Evolutionary conservation across 2,888 invertebrate species (phyloP), one percentile per base, ranked within the genome.

Genomic region (Heliconius ethilla): DNA sequence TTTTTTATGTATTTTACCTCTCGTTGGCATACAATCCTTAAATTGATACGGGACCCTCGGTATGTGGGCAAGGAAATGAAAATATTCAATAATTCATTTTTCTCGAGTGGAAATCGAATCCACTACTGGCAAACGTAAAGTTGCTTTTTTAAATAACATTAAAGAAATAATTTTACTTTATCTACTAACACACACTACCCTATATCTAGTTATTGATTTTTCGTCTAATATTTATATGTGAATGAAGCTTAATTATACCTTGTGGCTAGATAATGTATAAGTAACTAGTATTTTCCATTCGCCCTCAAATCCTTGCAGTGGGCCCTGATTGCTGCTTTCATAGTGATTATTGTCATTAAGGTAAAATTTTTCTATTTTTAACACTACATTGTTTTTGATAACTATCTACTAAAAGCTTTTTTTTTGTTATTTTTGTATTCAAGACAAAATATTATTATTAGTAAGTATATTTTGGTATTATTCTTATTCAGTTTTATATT

Each of bases 181-280:
- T n/a, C 37, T n/a, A 33, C 4, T 37, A 18, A 22, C 33, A 65
- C 7, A 33, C 7, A 22, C 29, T 18, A n/a, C 33, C 22, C n/a
- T 55, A 13, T 55, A 3, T 33, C 22, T 22, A 55, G 3, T 1
- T 59, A 72, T 72, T 15, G 72, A 72, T 72, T 72, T 72, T 72
- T n/a, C 10, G 2, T 59, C 72, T 29, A 22, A 72, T 33, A 72
- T 55, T 59, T 59, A 72, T 59, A 33, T 72, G 55, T 72, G 33
- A 72, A n/a, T 72, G 29, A 33, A n/a, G 72, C 72, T 55, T 59
- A 59, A 72, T 59, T 59, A 59, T 72, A 63, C 70, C 33, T 37
- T 25, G 67, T 29, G 62, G 63, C 29, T 59, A 70, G 27, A 62
- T 75, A 75, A 75, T 75, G 67, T 29, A 78, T 72, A 33, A 72